Percentiles rank a stretch among this genome's conserved stretches.
Evolutionary conservation across 2,888 invertebrate genomes (phyloP).

Genomic region (Oeneis ivallda): DNA sequence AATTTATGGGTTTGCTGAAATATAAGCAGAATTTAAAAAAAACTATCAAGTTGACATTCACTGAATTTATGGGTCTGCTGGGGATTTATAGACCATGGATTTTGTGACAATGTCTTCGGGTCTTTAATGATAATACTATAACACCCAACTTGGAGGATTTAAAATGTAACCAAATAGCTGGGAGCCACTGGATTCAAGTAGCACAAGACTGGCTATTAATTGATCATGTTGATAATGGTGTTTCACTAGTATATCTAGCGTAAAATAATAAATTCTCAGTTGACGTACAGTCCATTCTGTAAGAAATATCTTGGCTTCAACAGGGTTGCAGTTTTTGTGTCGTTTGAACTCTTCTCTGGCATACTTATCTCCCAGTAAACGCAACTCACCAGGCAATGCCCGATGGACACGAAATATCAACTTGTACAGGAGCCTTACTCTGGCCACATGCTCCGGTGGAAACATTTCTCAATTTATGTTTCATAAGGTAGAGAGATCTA

Average conservation of each 20-base stretch:
- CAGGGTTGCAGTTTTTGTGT: conserved; percentile 87
- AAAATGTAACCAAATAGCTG: no score
- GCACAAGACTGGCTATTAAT: no score
- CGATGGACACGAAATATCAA: conserved; percentile 89
- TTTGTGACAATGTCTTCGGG: no score
- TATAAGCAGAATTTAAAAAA: neutral
- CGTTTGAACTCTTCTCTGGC: conserved; percentile 92
- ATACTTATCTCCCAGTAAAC: conserved; percentile 88
- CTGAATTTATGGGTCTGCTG: no score
- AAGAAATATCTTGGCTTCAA: conserved; percentile 89
- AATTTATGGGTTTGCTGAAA: no score
- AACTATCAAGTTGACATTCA: no score
- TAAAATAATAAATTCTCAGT: neutral
- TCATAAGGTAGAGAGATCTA: neutral
- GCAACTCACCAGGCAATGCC: conserved; percentile 86
- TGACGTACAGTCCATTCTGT: conserved; percentile 92
- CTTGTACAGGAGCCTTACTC: conserved; percentile 89
- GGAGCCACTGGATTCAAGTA: no score
- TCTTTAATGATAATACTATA: no score
- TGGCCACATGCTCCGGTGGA: conserved; percentile 75
- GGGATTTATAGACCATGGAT: no score
- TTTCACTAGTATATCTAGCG: no score
- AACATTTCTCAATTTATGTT: conserved; percentile 3
- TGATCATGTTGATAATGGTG: no score
- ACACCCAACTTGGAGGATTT: no score